Base-by-base conservation (phyloP, 2,113 vertebrate genomes). In the Trichechus manatus region DNA sequence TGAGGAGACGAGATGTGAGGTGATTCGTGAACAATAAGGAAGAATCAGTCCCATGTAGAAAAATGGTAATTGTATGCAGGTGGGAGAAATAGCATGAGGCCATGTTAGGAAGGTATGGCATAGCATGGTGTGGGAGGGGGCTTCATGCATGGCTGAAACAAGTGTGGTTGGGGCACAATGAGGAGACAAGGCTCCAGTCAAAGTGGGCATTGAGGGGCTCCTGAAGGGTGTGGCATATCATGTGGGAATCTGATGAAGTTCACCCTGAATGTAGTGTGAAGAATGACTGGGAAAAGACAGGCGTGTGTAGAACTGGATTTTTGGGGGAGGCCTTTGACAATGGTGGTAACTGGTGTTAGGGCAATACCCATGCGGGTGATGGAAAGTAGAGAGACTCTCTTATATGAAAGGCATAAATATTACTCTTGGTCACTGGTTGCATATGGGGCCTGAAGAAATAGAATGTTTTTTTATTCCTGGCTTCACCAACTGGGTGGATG, bases 111-210 rank as follows among this genome's bases (percentile, higher is more conserved):
- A n/a, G 47, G 39, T 23, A 8, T 10, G 9, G 66, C 72, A 25
- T 22, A 44, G 42, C 53, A 29, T 29, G 53, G 1, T 47, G 63
- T 23, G 20, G 63, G 70, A 31, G 14, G 23, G 31, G 5, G 39
- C 44, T 84, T 82, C 27, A 8, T 0, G 3, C 22, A 31, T 9
- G 3, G 7, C 23, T 7, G 9, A 47, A 66, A 63, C 33, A 70
- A 29, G 11, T 9, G 17, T 19, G 61, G 11, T 13, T 29, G 78
- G 74, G 10, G n/a, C 0, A 13, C 11, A 11, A 63, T 20, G 7
- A 36, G 77, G 75, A n/a, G 23, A 44, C 1, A 9, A 47, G 33
- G 13, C 50, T 72, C 31, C 1, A 0, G 42, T 1, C 53, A 42
- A 59, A n/a, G 39, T 84, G 42, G 6, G 9, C 27, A 64, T 0